These are phyloP conservation scores for Peromyscus eremicus DNA, from an alignment of 2,797 vertebrate species.

Conservation along the genomic window DNA sequence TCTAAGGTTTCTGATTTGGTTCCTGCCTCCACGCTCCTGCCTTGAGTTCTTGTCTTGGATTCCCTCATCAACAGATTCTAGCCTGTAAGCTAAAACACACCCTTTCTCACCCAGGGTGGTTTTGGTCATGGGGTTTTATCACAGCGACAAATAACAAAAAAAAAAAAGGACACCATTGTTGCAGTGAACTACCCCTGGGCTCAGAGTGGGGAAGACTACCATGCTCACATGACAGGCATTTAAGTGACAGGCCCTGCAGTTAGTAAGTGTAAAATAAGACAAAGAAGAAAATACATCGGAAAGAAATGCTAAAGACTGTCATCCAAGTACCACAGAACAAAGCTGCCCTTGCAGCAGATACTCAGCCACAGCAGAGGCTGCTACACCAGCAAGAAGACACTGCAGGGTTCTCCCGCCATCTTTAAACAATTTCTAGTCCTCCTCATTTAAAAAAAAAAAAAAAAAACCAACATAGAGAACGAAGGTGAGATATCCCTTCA, in stretches of 20 bases:
- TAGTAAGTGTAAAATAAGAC: not conserved
- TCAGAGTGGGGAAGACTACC: not conserved
- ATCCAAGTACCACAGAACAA: not conserved
- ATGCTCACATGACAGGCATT: not conserved
- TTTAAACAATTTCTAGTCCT: not conserved
- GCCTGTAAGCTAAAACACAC: not conserved
- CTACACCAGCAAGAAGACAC: not conserved
- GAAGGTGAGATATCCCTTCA: not conserved
- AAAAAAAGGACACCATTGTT: not conserved
- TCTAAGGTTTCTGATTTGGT: too few species aligned
- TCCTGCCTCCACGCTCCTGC: not conserved
- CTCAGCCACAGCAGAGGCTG: not conserved
- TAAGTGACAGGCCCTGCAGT: not conserved
- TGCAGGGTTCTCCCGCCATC: not conserved
- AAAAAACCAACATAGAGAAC: not conserved
- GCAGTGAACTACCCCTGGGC: not conserved
- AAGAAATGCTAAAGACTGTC: not conserved
- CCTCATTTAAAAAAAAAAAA: not conserved
- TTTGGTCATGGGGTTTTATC: not conserved
- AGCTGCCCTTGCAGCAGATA: not conserved
- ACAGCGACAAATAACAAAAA: not conserved
- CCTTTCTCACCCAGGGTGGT: not conserved
- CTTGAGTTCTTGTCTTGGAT: not conserved
- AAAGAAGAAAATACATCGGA: not conserved
- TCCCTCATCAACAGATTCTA: not conserved